phyloP scores from a whole-genome alignment of 2,113 vertebrate species.

The Macaca nemestrina region DNA sequence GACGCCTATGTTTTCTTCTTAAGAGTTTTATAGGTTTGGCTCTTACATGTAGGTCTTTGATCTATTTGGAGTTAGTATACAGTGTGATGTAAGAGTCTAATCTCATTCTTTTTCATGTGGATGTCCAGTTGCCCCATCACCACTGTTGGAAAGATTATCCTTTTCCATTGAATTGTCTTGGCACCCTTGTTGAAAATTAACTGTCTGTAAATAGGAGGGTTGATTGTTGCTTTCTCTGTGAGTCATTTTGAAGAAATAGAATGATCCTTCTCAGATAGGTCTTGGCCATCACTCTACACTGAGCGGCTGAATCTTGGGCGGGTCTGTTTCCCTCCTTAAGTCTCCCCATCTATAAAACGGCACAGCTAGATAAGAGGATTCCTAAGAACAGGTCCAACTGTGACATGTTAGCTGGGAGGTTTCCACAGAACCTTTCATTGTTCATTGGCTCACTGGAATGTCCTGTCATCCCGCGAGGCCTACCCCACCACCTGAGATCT shows the following conservation, averaged over 20 bases:
- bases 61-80: not conserved
- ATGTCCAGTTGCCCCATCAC: not conserved
- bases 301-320: not conserved
- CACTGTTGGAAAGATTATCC: not conserved
- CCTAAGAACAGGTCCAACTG: not conserved
- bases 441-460: not conserved
- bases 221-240: not conserved
- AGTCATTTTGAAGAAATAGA: not conserved
- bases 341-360: not conserved
- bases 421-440: not conserved
- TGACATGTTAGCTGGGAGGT: not conserved
- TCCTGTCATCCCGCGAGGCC: rapidly evolving
- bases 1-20: not conserved
- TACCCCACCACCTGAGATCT: not conserved
- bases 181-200: not conserved
- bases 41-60: not conserved
- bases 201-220: not conserved
- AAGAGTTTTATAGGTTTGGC: not conserved
- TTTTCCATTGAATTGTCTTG: not conserved
- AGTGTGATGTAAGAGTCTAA: not conserved
- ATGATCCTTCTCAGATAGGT: not conserved
- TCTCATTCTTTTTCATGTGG: not conserved
- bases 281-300: not conserved
- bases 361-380: not conserved
- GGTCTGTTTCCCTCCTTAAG: not conserved